Percentiles rank a stretch among this genome's conserved stretches.
Evolutionary conservation across 2,113 vertebrate species (phyloP).

Genomic region (Platycercus adscitus): DNA sequence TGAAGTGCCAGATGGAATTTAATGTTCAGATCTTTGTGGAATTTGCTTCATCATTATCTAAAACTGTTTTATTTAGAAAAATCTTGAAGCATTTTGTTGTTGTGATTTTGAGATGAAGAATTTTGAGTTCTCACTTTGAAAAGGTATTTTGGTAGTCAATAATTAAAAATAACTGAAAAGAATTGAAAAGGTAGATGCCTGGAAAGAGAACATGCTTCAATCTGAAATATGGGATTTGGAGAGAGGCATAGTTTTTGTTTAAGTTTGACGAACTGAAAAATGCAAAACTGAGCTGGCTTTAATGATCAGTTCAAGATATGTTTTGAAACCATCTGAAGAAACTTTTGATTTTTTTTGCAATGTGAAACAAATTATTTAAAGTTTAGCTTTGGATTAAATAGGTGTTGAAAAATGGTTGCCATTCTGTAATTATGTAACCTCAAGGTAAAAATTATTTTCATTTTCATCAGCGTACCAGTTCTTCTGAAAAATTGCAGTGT

Average conservation of each 20-base stretch:
- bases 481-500: background rate
- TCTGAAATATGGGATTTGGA: background rate
- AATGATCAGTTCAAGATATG: background rate
- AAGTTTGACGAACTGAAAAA: background rate
- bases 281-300: background rate
- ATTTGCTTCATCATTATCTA: background rate
- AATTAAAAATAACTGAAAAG: background rate
- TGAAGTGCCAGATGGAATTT: constrained; percentile 7
- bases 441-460: background rate
- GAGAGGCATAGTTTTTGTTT: background rate
- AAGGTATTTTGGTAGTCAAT: background rate
- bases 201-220: background rate
- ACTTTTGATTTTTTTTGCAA: background rate
- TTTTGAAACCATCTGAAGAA: background rate
- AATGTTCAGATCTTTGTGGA: background rate
- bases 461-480: background rate
- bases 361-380: background rate
- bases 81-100: background rate
- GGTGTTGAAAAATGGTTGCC: background rate
- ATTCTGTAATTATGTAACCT: background rate
- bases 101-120: background rate
- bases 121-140: background rate
- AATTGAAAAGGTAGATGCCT: background rate
- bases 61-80: background rate
- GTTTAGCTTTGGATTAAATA: background rate